Evolutionary conservation across 2,888 invertebrate genomes (phyloP), one percentile per base, ranked within the genome.

Genomic region (Drosophila aldrichi): DNA sequence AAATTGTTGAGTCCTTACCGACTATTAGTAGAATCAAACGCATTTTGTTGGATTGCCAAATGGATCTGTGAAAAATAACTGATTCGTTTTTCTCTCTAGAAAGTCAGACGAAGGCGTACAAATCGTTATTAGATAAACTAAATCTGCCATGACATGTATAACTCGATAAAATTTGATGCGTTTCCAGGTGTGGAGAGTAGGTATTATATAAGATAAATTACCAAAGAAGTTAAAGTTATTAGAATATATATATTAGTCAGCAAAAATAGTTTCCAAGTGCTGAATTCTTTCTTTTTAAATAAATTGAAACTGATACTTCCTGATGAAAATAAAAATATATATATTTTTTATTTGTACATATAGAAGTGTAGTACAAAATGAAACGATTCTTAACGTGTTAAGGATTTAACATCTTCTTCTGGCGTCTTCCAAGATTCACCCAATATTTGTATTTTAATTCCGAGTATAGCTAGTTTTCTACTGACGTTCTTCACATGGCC

Each of bases 111-210:
- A 38, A 16, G 7, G 32, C 46, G 32, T 54, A 14, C 1, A 14
- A 46, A 59, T 52, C 40, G 32, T 1, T 7, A 59, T 54, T 65
- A 52, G 38, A 38, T 16, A 25, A 32, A 49, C 49, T 18, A 18
- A 54, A 40, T 44, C 10, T 16, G n/a, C 32, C 22, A 16, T 43
- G 22, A 52, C 10, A 32, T 10, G 32, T 32, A 32, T 32, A 32
- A 32, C 2, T 32, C 32, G 3, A 32, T 10, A 0, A 32, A 32
- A 32, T 32, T 32, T 32, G 10, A 3, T 32, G 32, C 10, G 10
- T 32, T 32, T 32, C 32, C 32, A 10, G 32, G 10, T 32, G 32
- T 32, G 32, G 10, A 10, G 29, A 29, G 29, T 29, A 8, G 29
- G 8, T 29, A 8, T 29, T 29, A 29, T 29, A 29, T 29, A 6